Percentiles rank a stretch among this genome's conserved stretches.
Evolutionary conservation across 2,888 invertebrate species (phyloP).

Genomic region (Helobdella robusta): DNA sequence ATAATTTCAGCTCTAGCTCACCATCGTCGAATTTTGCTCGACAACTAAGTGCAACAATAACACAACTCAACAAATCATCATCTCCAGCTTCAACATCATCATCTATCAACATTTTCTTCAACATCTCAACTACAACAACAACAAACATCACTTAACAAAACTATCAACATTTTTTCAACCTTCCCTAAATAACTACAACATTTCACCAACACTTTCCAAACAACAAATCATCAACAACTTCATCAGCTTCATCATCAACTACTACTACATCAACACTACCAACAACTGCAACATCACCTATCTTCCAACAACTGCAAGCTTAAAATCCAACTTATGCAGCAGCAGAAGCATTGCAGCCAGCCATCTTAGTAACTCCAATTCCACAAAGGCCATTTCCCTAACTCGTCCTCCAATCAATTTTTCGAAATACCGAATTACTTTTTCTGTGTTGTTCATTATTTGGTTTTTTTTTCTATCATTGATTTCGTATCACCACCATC

Average conservation of each 20-base stretch:
- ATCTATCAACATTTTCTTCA: not conserved
- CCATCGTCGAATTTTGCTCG: too few species aligned
- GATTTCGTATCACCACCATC: slow-evolving; percentile 26
- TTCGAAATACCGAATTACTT: too few species aligned
- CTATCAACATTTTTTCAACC: not conserved
- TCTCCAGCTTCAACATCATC: not conserved
- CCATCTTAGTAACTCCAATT: too few species aligned
- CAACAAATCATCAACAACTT: too few species aligned
- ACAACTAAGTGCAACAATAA: too few species aligned
- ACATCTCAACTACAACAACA: not conserved
- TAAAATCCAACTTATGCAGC: not conserved
- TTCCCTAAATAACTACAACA: not conserved
- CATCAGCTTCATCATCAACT: not conserved
- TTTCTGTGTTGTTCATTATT: too few species aligned
- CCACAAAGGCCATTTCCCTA: too few species aligned
- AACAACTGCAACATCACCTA: not conserved
- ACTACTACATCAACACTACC: not conserved
- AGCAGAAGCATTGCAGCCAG: not conserved
- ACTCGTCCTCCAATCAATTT: too few species aligned
- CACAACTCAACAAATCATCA: not conserved
- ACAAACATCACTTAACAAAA: not conserved
- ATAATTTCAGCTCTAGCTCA: too few species aligned
- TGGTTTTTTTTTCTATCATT: too few species aligned
- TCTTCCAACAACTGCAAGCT: not conserved
- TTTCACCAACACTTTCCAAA: not conserved